Conservation (phyloP, 2,113 vertebrate species). For the Turdus rufiventris region DNA sequence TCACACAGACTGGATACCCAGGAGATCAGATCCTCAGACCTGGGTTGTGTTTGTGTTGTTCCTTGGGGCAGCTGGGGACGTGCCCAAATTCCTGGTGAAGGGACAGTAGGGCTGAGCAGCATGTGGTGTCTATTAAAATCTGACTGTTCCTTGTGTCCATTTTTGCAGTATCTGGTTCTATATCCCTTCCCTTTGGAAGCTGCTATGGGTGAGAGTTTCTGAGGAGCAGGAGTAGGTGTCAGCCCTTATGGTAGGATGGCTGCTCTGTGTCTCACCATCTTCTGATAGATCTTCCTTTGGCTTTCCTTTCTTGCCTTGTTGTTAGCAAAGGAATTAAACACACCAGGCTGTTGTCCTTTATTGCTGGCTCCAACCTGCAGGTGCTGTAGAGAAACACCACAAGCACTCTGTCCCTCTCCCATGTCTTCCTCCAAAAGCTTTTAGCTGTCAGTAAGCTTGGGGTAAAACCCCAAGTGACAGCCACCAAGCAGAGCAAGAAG, state of each 20-base stretch:
- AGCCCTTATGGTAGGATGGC: background rate
- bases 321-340: background rate
- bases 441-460: background rate
- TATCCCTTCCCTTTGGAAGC: background rate
- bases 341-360: background rate
- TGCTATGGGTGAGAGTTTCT: background rate
- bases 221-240: background rate
- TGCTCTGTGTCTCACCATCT: background rate
- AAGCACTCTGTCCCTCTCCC: background rate
- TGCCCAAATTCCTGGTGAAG: background rate
- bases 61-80: background rate
- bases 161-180: background rate
- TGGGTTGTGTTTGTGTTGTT: background rate
- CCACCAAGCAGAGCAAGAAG: background rate
- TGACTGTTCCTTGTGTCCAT: background rate
- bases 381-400: background rate
- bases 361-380: background rate
- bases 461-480: background rate
- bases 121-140: background rate
- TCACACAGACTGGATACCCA: accelerated
- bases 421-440: background rate
- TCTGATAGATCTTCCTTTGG: background rate
- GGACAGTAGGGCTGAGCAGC: background rate
- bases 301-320: background rate
- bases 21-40: background rate